Evolutionary conservation across 2,888 invertebrate genomes (phyloP).

Genomic region (Spilosoma lubricipeda): DNA sequence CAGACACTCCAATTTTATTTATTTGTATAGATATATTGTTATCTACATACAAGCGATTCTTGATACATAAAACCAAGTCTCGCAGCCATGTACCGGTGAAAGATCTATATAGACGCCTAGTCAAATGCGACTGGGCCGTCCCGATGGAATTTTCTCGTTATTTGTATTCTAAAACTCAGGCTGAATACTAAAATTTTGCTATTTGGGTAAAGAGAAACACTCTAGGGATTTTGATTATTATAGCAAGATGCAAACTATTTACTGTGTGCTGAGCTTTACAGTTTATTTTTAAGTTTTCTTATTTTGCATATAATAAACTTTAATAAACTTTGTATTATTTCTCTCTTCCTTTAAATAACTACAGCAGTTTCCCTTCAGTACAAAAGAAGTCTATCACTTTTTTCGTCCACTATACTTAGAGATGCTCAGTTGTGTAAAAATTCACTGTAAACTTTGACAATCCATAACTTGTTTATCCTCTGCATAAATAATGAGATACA

Average conservation of each 20-base stretch:
- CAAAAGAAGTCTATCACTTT: background rate
- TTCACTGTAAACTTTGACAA: background rate
- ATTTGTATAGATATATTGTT: slow-evolving; percentile 16
- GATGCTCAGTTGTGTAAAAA: background rate
- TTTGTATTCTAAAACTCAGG: slow-evolving; percentile 13
- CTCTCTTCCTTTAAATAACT: background rate
- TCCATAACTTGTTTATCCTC: background rate
- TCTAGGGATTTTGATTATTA: slow-evolving; percentile 10
- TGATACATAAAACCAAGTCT: slow-evolving; percentile 15
- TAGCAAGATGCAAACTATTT: slow-evolving; percentile 1
- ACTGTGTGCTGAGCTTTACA: background rate
- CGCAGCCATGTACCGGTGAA: background rate
- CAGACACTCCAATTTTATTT: no score
- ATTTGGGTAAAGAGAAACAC: background rate
- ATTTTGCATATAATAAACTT: background rate
- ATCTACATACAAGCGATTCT: background rate
- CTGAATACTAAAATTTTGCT: slow-evolving; percentile 6
- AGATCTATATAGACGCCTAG: slow-evolving; percentile 8
- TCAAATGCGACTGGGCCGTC: slow-evolving; percentile 13
- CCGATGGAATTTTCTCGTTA: slow-evolving; percentile 14
- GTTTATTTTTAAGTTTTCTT: background rate
- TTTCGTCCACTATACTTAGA: background rate
- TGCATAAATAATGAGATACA: background rate
- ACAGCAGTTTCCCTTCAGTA: background rate
- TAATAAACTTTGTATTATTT: background rate